Percentiles rank a stretch among this genome's conserved stretches.
Conservation (phyloP, 2,113 vertebrate species). For the Solenodon paradoxus region DNA sequence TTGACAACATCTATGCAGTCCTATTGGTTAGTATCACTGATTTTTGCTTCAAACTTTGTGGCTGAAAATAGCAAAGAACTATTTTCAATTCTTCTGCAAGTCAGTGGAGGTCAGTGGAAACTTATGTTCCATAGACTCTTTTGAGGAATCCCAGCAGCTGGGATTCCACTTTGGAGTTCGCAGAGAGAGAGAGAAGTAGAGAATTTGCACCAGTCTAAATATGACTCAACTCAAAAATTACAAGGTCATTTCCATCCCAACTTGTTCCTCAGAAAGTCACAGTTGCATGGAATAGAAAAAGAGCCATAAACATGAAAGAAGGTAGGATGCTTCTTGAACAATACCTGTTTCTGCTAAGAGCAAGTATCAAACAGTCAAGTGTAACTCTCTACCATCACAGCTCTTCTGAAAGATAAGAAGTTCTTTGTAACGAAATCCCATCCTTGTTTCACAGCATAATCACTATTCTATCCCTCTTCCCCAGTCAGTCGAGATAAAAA, state of each 20-base stretch:
- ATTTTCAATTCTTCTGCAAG: background rate
- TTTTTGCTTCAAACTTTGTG: background rate
- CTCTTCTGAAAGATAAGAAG: background rate
- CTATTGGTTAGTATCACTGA: background rate
- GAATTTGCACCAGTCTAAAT: background rate
- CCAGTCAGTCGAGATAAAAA: constrained; percentile 41
- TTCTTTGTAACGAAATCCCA: background rate
- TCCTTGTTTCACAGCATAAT: constrained; percentile 7
- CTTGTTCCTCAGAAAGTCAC: background rate
- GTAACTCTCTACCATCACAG: background rate
- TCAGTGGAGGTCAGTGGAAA: background rate
- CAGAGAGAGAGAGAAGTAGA: background rate
- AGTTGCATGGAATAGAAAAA: background rate
- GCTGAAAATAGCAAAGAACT: background rate
- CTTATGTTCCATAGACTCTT: background rate
- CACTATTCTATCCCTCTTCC: background rate
- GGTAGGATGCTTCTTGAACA: background rate
- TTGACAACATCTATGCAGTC: background rate
- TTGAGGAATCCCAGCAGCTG: background rate
- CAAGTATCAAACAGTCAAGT: background rate
- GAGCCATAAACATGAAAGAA: background rate
- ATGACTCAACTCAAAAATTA: background rate
- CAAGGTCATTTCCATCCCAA: background rate
- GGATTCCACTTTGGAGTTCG: background rate
- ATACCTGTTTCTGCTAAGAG: background rate